These are phyloP conservation scores for Lynx canadensis DNA, from an alignment of 2,113 vertebrate genomes.

Conservation along the genomic window DNA sequence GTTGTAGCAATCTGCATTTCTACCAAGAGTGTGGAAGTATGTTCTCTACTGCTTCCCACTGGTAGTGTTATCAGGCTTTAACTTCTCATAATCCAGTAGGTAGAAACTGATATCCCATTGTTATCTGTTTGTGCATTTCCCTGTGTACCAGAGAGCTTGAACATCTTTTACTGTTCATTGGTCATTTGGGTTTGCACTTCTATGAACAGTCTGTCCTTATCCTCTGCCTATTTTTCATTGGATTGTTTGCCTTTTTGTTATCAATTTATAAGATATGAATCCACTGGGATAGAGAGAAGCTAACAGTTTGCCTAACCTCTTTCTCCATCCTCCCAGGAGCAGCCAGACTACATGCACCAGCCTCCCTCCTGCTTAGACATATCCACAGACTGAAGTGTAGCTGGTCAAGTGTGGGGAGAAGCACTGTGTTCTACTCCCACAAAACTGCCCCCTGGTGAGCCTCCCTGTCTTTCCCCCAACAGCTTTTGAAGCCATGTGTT, in stretches of 20 bases:
- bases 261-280: not conserved
- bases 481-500: not conserved
- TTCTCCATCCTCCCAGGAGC: not conserved
- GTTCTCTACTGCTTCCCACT: not conserved
- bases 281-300: not conserved
- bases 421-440: not conserved
- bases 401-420: not conserved
- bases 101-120: not conserved
- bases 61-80: not conserved
- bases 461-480: not conserved
- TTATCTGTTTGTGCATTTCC: not conserved
- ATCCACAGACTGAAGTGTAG: not conserved
- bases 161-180: not conserved
- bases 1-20: not conserved
- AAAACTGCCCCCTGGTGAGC: not conserved
- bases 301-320: not conserved
- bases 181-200: not conserved
- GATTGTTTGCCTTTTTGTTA: slow-evolving; percentile 10
- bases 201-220: not conserved
- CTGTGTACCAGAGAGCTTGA: not conserved
- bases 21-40: too few species aligned
- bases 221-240: slow-evolving; percentile 13
- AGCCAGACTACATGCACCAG: not conserved
- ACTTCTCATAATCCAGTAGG: not conserved
- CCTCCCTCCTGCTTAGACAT: not conserved